Evolutionary conservation across 2,888 invertebrate genomes (phyloP), one percentile per base, ranked within the genome.

Genomic region (Anthrax anthrax): DNA sequence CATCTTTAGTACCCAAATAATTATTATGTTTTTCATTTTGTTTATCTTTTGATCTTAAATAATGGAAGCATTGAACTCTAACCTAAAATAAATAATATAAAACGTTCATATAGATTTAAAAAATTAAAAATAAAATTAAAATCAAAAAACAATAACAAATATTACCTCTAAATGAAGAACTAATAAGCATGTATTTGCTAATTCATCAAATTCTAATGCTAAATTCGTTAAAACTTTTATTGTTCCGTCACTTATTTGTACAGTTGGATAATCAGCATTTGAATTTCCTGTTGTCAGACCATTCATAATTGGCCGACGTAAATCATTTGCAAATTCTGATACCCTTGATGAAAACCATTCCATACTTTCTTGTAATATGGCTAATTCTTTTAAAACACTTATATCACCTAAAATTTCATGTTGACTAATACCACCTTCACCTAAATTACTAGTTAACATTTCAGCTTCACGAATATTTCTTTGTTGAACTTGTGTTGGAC

Each of bases 41-140:
- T 34, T 50, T 53, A 5, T 64, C 59, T 41, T 68, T 67, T 4
- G 82, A 72, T 1, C 76, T 75, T 53, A 96, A 72, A 70, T 91
- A 92, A 71, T 90, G 90, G 72, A 96, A 95, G 68, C 95, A 96
- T 64, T 94, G 92, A 39, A 96, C 92, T 48, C 94, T 77, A 50
- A 86, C 78, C 81, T 82, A 72, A 67, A 52, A 64, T 18, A 46
- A 43, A 39, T 32, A 37, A 36, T 42, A 36, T 17, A 32, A 17
- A 42, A 23, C 14, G 13, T 29, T 19, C 5, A 1, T 29, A 16
- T 1, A 10, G 16, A 4, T 6, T n/a, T n/a, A n/a, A n/a, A n/a
- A n/a, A n/a, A n/a, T n/a, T n/a, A n/a, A 23, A 23, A 23, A 23
- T 23, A 6, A 4, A 23, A 23, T 29, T 10, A 4, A 9, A 39